These are phyloP conservation scores for Ophion ellenae DNA, from an alignment of 2,888 invertebrate genomes.

Conservation along the genomic window DNA sequence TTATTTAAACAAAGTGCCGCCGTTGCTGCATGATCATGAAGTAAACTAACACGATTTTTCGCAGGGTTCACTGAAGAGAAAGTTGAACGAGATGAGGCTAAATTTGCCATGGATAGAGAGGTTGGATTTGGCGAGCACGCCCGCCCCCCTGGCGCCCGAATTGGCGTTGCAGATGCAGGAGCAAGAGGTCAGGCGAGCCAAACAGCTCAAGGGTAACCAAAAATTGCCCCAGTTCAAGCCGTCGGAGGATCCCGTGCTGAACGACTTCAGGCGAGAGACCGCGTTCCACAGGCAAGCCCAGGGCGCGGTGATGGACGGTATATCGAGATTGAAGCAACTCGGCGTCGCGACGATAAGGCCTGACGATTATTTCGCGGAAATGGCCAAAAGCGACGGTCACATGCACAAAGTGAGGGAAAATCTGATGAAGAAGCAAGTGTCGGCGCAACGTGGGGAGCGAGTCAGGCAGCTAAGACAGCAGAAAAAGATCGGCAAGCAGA, in stretches of 20 bases:
- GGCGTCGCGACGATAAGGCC: slow-evolving; percentile 93
- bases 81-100: slow-evolving; percentile 89
- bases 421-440: slow-evolving; percentile 92
- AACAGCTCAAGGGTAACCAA: slow-evolving; percentile 88
- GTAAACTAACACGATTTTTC: slow-evolving; percentile 45
- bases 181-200: slow-evolving; percentile 89
- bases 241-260: slow-evolving; percentile 91
- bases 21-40: too few relatives aligned
- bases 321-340: slow-evolving; percentile 90
- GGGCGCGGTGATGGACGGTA: slow-evolving; percentile 92
- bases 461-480: slow-evolving; percentile 95
- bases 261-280: slow-evolving; percentile 97
- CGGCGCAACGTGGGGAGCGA: slow-evolving; percentile 94
- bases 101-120: slow-evolving; percentile 94
- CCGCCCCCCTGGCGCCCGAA: slow-evolving; percentile 94
- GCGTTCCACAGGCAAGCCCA: slow-evolving; percentile 95
- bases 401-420: slow-evolving; percentile 97
- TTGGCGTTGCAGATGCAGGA: slow-evolving; percentile 91
- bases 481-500: slow-evolving; percentile 96
- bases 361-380: slow-evolving; percentile 99
- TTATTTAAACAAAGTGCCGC: too few relatives aligned
- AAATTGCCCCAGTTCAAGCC: slow-evolving; percentile 88
- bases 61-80: slow-evolving; percentile 88
- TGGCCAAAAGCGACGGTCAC: slow-evolving; percentile 98
- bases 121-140: slow-evolving; percentile 90